Percentiles rank a stretch among this genome's conserved stretches.
These are phyloP conservation scores for Serripes groenlandicus DNA, from an alignment of 2,888 invertebrate genomes.

Conservation along the genomic window DNA sequence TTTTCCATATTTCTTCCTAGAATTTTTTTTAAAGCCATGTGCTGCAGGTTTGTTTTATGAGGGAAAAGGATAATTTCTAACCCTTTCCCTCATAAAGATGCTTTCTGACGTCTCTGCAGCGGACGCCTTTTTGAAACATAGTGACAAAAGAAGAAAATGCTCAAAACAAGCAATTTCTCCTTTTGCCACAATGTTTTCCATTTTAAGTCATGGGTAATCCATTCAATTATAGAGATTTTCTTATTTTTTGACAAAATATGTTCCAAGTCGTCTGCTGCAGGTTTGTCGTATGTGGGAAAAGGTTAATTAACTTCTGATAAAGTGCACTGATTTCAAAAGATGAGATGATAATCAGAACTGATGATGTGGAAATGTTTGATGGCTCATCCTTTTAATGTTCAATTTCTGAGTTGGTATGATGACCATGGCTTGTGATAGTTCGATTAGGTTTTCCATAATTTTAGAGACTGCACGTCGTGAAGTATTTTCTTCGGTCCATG, in stretches of 20 bases:
- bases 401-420: slow-evolving; percentile 11
- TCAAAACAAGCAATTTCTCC: neutral
- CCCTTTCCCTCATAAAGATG: no score
- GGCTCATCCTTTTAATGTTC: slow-evolving; percentile 14
- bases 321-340: slow-evolving; percentile 12
- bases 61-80: neutral
- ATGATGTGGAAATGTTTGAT: slow-evolving; percentile 16
- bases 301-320: slow-evolving; percentile 12
- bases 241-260: neutral
- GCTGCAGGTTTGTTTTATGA: neutral
- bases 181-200: slow-evolving; percentile 2
- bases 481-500: slow-evolving; percentile 3
- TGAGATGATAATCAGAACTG: slow-evolving; percentile 20
- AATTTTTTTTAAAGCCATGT: neutral
- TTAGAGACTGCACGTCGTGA: slow-evolving; percentile 16
- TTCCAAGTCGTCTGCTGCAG: neutral
- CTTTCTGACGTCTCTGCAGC: no score
- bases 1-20: no score
- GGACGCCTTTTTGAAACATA: neutral
- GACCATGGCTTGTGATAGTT: slow-evolving; percentile 20
- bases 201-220: neutral
- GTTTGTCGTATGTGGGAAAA: neutral
- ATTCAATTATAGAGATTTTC: neutral
- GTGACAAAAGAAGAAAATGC: no score
- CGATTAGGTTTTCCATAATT: slow-evolving; percentile 28